Evolutionary conservation across 2,797 vertebrate species (phyloP).

Genomic region (Salarias fasciatus): DNA sequence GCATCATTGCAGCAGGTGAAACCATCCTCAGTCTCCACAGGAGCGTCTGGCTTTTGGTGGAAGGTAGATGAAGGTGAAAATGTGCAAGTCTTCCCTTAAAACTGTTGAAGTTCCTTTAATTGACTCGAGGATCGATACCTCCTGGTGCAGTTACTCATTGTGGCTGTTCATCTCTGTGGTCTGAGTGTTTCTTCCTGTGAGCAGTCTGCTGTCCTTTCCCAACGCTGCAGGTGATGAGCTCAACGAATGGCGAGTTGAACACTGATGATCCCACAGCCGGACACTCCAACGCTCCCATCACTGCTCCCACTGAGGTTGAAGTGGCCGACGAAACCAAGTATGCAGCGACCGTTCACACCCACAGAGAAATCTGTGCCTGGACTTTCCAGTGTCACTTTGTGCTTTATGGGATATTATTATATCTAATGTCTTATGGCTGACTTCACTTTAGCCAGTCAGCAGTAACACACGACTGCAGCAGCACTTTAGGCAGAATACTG

Average conservation of each 20-base stretch:
- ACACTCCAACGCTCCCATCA: slow-evolving; percentile 98
- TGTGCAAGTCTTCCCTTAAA: slow-evolving; percentile 11
- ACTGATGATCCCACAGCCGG: slow-evolving; percentile 95
- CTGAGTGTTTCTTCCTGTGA: slow-evolving; percentile 19
- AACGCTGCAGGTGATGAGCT: slow-evolving; percentile 91
- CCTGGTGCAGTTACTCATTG: slow-evolving; percentile 8
- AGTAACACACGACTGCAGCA: too few relatives aligned
- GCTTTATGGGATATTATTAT: too few relatives aligned
- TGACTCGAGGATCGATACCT: neutral
- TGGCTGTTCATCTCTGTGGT: slow-evolving; percentile 24
- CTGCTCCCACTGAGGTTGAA: slow-evolving; percentile 94
- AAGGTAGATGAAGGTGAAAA: slow-evolving; percentile 4
- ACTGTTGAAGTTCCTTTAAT: slow-evolving; percentile 32
- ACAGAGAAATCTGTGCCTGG: neutral
- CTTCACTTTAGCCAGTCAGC: too few relatives aligned
- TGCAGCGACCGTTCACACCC: slow-evolving; percentile 36
- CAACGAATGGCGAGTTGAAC: slow-evolving; percentile 97
- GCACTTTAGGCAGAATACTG: too few relatives aligned
- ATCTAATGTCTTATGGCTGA: too few relatives aligned
- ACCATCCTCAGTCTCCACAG: neutral
- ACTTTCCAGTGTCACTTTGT: neutral
- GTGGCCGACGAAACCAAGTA: slow-evolving; percentile 98
- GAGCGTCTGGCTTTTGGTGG: neutral
- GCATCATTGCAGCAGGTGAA: slow-evolving; percentile 9
- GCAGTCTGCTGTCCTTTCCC: slow-evolving; percentile 26